A percentile compares a stretch with the other conserved stretches of the same genome.
Conservation (phyloP, 2,113 vertebrate species). For the Scomber japonicus region DNA sequence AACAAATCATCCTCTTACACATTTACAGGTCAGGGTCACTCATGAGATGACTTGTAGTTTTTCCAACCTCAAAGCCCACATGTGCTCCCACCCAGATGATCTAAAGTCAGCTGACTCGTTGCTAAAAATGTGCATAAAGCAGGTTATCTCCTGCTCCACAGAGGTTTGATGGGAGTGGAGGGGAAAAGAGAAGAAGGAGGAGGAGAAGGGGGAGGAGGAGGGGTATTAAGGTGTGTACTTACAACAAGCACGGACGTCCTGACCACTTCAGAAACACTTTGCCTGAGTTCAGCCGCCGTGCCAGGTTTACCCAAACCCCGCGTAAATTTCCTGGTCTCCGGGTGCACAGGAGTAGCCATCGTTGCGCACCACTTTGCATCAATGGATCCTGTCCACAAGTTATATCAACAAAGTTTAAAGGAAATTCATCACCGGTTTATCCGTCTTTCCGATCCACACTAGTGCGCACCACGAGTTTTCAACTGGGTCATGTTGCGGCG, state of each 20-base stretch:
- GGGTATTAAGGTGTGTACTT: constrained; percentile 76
- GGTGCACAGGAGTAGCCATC: constrained; percentile 78
- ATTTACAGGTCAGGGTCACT: not conserved
- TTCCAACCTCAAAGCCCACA: constrained; percentile 3
- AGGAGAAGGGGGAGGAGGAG: not conserved
- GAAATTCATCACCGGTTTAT: constrained; percentile 37
- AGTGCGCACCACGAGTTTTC: constrained; percentile 52
- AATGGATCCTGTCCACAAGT: constrained; percentile 32
- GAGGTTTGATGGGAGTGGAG: not conserved
- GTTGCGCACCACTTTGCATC: constrained; percentile 45
- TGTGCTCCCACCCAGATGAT: constrained; percentile 29
- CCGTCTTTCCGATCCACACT: constrained; percentile 36
- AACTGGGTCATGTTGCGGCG: constrained; percentile 59
- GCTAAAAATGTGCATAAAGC: constrained; percentile 4
- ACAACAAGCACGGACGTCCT: constrained; percentile 94
- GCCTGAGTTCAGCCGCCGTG: constrained; percentile 95
- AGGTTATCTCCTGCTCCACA: not conserved
- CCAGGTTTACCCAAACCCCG: constrained; percentile 94
- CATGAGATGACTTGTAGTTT: not conserved
- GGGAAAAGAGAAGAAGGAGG: not conserved
- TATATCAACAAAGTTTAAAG: constrained; percentile 17
- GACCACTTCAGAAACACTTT: constrained; percentile 97
- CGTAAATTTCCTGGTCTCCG: constrained; percentile 96
- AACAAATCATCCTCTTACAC: not conserved
- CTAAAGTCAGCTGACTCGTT: constrained; percentile 11